Evolutionary conservation across 2,797 vertebrate species (phyloP).

Genomic region (Echiichthys vipera): DNA sequence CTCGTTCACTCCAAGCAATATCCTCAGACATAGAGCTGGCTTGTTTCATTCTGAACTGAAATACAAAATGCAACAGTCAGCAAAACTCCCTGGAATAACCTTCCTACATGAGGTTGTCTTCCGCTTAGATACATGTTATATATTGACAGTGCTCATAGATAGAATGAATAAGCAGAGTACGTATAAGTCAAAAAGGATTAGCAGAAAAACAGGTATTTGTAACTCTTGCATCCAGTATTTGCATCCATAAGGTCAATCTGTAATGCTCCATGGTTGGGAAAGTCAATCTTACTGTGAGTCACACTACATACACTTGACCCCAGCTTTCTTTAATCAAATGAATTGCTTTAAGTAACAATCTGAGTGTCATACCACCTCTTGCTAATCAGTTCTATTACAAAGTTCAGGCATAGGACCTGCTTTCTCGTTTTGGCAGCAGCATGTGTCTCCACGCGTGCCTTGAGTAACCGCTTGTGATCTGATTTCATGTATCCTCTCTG

Average conservation of each 20-base stretch:
- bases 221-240: constrained; percentile 21
- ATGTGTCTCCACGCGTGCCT: too few species aligned
- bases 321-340: constrained; percentile 51
- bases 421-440: constrained; percentile 51
- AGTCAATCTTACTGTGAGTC: constrained; percentile 31
- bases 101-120: constrained; percentile 1
- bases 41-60: constrained; percentile 26
- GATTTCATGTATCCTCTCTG: too few species aligned
- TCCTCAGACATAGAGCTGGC: constrained; percentile 7
- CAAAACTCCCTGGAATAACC: constrained; percentile 24
- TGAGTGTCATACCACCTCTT: constrained; percentile 51
- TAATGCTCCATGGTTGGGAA: constrained; percentile 4
- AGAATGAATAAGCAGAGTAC: neutral
- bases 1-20: constrained; percentile 11
- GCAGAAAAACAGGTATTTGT: constrained; percentile 7
- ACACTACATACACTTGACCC: constrained; percentile 40
- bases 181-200: neutral
- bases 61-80: constrained; percentile 29
- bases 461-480: too few species aligned
- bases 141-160: neutral
- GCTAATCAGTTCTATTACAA: constrained; percentile 58
- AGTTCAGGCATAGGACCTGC: constrained; percentile 44
- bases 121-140: neutral
- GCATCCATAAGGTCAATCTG: constrained; percentile 10
- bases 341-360: constrained; percentile 51